These are phyloP conservation scores for Mimas tiliae DNA, from an alignment of 2,888 invertebrate genomes.

Conservation along the genomic window DNA sequence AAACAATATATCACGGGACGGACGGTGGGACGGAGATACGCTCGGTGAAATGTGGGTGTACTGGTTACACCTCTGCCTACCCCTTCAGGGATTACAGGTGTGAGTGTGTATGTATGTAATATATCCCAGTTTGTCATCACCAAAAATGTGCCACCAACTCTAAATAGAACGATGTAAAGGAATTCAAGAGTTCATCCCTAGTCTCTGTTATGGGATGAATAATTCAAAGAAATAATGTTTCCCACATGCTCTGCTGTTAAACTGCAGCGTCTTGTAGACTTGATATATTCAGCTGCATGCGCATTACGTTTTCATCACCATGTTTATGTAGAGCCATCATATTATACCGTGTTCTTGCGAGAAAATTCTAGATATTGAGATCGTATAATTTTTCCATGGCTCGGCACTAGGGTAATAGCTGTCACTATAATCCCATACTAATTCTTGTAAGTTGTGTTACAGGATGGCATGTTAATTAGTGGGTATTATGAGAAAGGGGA, in stretches of 20 bases:
- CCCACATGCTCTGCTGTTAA: conserved; percentile 21
- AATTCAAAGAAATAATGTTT: conserved; percentile 24
- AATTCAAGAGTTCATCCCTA: conserved; percentile 7
- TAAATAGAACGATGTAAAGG: neutral
- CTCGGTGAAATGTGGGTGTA: no score
- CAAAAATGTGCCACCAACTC: no score
- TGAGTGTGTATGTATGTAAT: no score
- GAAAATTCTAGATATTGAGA: neutral
- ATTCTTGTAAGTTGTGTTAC: no score
- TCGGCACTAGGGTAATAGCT: neutral
- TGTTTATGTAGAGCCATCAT: conserved; percentile 19
- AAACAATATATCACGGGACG: no score
- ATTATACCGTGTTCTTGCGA: neutral
- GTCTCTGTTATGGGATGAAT: conserved; percentile 3
- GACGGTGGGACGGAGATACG: no score
- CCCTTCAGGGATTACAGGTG: no score
- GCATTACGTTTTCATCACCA: conserved; percentile 27
- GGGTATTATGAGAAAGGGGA: no score
- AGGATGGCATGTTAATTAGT: no score
- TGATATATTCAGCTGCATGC: conserved; percentile 28
- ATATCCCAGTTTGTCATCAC: no score
- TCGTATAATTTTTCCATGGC: neutral
- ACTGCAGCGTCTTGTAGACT: conserved; percentile 19
- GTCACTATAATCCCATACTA: neutral
- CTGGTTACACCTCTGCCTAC: no score